Conservation (phyloP, 2,888 invertebrate genomes). For the Thelaira solivaga region DNA sequence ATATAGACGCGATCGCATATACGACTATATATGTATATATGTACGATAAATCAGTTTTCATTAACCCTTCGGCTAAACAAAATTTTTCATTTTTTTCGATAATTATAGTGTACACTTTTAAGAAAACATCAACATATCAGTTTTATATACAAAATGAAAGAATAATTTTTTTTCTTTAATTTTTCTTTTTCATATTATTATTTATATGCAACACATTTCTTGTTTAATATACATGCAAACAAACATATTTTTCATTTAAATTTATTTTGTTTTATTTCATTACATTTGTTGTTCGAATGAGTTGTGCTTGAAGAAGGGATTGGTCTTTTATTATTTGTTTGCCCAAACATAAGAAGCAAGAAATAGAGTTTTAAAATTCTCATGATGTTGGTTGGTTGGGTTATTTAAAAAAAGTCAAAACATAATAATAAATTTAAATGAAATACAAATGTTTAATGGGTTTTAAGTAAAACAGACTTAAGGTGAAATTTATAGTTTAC, state of each 20-base stretch:
- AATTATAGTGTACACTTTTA: constrained; percentile 69
- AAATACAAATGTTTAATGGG: constrained; percentile 52
- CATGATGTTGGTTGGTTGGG: constrained; percentile 28
- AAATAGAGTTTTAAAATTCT: constrained; percentile 59
- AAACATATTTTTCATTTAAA: constrained; percentile 29
- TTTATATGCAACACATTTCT: constrained; percentile 13
- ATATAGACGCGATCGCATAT: too few relatives aligned
- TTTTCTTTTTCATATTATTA: background rate
- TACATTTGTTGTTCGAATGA: constrained; percentile 29
- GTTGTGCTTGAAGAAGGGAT: constrained; percentile 14
- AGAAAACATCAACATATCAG: constrained; percentile 65
- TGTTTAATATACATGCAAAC: too few relatives aligned
- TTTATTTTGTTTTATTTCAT: constrained; percentile 42
- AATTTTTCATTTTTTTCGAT: constrained; percentile 71
- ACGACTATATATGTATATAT: constrained; percentile 38
- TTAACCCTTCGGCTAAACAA: constrained; percentile 69
- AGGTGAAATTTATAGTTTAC: constrained; percentile 50
- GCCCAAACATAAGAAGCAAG: constrained; percentile 47
- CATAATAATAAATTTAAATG: constrained; percentile 54
- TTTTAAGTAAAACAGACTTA: constrained; percentile 40
- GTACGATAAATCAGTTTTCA: constrained; percentile 71
- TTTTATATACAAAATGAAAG: constrained; percentile 67
- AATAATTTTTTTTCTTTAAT: constrained; percentile 7
- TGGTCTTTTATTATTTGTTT: constrained; percentile 66
- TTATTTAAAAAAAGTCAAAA: constrained; percentile 5